A percentile compares a stretch with the other conserved stretches of the same genome.
Conservation (phyloP, 2,888 invertebrate species). For the Seladonia tumulorum region DNA sequence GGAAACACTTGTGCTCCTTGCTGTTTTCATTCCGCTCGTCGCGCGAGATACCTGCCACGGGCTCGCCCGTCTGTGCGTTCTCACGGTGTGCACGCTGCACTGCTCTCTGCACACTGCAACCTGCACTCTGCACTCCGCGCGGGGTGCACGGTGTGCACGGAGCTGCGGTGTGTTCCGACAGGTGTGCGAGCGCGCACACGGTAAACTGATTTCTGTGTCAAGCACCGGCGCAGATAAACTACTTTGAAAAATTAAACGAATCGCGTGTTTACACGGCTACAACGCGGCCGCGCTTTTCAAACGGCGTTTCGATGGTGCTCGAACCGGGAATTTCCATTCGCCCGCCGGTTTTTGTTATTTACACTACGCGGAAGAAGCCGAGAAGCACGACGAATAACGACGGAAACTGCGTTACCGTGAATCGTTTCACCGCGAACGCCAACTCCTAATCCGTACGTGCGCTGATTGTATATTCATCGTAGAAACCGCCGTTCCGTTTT, state of each 20-base stretch:
- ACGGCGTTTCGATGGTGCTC: conserved; percentile 42
- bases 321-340: conserved; percentile 50
- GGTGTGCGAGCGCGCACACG: conserved; percentile 3
- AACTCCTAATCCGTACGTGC: conserved; percentile 25
- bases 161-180: background rate
- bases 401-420: conserved; percentile 24
- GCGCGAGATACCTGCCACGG: background rate
- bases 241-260: conserved; percentile 61
- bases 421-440: conserved; percentile 3
- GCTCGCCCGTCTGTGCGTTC: background rate
- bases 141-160: background rate
- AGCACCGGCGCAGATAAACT: conserved; percentile 48
- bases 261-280: conserved; percentile 45
- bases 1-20: conserved; percentile 45
- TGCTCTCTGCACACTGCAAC: background rate
- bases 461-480: conserved; percentile 39
- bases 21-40: conserved; percentile 31
- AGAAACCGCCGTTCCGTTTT: conserved; percentile 10
- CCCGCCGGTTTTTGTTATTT: conserved; percentile 48
- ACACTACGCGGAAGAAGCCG: conserved; percentile 15
- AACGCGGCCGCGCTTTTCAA: conserved; percentile 40
- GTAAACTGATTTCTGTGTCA: conserved; percentile 58
- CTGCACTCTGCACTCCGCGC: background rate
- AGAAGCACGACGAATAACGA: background rate
- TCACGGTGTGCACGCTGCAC: background rate